phyloP scores from a whole-genome alignment of 1,140 invertebrate species.

The Atta cephalotes region DNA sequence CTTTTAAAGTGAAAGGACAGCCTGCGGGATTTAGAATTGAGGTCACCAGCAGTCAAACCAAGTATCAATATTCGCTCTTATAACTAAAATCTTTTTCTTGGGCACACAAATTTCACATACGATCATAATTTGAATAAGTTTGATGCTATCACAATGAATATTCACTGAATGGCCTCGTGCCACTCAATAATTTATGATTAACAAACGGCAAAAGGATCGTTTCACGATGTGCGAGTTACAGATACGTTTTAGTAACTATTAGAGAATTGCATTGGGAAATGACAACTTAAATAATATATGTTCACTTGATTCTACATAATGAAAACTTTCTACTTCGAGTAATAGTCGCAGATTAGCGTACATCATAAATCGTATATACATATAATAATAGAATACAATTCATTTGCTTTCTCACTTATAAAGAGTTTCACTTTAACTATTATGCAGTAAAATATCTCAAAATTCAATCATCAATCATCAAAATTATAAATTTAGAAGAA shows the following conservation, averaged over 20 bases:
- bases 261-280: conserved; percentile 29
- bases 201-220: neutral
- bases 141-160: neutral
- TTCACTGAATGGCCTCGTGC: conserved; percentile 62
- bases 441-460: too few relatives aligned
- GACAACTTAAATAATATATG: conserved; percentile 18
- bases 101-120: too few relatives aligned
- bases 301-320: conserved; percentile 4
- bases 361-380: neutral
- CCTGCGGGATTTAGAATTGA: conserved; percentile 80
- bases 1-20: conserved; percentile 84
- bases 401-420: neutral
- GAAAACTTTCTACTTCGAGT: conserved; percentile 15
- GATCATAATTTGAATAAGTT: neutral
- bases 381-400: conserved; percentile 6
- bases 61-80: conserved; percentile 51
- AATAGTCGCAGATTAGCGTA: neutral
- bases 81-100: conserved; percentile 55
- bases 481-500: too few relatives aligned
- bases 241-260: neutral
- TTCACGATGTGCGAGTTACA: neutral
- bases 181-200: conserved; percentile 72
- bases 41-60: conserved; percentile 78
- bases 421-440: too few relatives aligned
- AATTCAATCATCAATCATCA: too few relatives aligned